Evolutionary conservation across 2,113 vertebrate genomes (phyloP).

Genomic region (Lepus americanus): DNA sequence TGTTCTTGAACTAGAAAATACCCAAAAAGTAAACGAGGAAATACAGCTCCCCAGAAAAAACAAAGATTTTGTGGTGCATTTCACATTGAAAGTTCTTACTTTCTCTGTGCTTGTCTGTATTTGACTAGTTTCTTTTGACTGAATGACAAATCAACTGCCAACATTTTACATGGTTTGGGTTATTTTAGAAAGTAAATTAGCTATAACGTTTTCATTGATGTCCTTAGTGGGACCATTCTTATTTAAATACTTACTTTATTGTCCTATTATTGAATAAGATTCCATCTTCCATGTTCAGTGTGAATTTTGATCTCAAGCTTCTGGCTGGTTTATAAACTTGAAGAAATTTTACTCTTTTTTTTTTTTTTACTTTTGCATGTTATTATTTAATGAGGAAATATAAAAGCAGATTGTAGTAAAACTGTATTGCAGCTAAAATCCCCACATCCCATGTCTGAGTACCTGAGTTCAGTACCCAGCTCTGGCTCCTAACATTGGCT

Average conservation of each 20-base stretch:
- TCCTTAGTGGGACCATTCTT: conserved; percentile 38
- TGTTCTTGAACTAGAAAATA: conserved; percentile 30
- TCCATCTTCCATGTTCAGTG: not conserved
- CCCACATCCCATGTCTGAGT: too few species aligned
- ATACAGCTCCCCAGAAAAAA: not conserved
- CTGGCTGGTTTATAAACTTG: not conserved
- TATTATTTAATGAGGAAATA: not conserved
- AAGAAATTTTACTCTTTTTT: conserved; percentile 11
- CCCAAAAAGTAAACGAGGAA: not conserved
- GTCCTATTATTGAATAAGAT: not conserved
- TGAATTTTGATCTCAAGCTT: not conserved
- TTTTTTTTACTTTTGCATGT: conserved; percentile 22
- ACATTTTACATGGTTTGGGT: not conserved
- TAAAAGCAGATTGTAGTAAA: not conserved
- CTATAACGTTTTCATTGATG: not conserved
- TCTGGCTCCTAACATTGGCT: too few species aligned
- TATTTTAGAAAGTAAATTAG: not conserved
- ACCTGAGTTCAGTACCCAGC: too few species aligned
- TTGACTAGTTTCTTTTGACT: conserved; percentile 10
- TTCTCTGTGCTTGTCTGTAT: conserved; percentile 18
- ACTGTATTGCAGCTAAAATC: not conserved
- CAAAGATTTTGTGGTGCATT: not conserved
- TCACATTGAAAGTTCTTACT: not conserved
- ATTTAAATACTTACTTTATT: conserved; percentile 10
- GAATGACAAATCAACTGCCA: not conserved